These are phyloP conservation scores for Acanthoscelides obtectus DNA, from an alignment of 2,888 invertebrate species.

Conservation along the genomic window DNA sequence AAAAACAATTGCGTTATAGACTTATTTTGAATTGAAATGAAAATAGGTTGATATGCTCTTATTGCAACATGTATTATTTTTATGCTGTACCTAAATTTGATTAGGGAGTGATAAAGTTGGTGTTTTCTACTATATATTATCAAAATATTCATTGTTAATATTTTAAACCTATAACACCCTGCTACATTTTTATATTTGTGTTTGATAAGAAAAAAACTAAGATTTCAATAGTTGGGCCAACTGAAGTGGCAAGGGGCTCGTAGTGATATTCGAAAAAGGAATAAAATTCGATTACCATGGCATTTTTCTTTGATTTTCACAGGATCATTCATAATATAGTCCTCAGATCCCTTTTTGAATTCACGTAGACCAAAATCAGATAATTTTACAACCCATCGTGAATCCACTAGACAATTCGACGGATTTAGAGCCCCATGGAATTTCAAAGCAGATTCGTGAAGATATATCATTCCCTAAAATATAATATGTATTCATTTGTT, in stretches of 20 bases:
- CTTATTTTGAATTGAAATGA: neutral
- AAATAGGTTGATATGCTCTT: too few relatives aligned
- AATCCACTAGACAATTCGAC: conserved; percentile 90
- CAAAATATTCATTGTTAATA: too few relatives aligned
- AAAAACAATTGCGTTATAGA: too few relatives aligned
- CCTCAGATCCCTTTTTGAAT: conserved; percentile 73
- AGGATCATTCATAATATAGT: conserved; percentile 55
- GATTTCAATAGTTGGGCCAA: too few relatives aligned
- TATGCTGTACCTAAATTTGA: too few relatives aligned
- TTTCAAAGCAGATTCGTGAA: conserved; percentile 81
- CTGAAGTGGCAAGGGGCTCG: too few relatives aligned
- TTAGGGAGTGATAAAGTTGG: too few relatives aligned
- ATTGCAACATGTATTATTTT: too few relatives aligned
- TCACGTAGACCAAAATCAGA: conserved; percentile 88
- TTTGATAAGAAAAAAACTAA: too few relatives aligned
- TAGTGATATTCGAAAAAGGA: neutral
- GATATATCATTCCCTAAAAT: conserved; percentile 79
- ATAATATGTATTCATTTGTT: conserved; percentile 1
- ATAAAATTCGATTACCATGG: conserved; percentile 55
- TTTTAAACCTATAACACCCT: too few relatives aligned
- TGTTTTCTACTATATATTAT: too few relatives aligned
- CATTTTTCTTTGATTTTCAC: conserved; percentile 60
- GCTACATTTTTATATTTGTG: too few relatives aligned
- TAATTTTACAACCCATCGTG: conserved; percentile 90
- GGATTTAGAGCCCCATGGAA: conserved; percentile 86